phyloP scores from a whole-genome alignment of 2,113 vertebrate genomes.

The Aix galericulata region DNA sequence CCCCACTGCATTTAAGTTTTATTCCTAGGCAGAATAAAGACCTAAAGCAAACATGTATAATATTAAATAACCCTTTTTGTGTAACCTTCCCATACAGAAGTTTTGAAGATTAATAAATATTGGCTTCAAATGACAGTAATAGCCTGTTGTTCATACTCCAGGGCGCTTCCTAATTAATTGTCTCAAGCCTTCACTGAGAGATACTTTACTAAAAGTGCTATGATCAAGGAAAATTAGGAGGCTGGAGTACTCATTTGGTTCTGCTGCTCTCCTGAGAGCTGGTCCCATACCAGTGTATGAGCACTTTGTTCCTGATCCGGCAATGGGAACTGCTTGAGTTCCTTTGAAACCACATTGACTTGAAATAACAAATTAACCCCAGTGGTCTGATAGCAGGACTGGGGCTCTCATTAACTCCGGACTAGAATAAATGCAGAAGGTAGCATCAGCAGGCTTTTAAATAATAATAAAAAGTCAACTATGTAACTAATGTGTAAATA shows the following conservation, averaged over 20 bases:
- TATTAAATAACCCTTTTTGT: background rate
- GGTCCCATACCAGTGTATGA: background rate
- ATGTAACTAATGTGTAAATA: background rate
- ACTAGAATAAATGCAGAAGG: background rate
- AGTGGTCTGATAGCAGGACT: background rate
- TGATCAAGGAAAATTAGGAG: conserved; percentile 31
- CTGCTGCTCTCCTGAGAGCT: background rate
- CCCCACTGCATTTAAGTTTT: background rate
- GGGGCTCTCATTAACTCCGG: background rate
- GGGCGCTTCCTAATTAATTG: conserved; percentile 46
- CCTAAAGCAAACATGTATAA: background rate
- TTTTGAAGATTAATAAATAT: conserved; percentile 11
- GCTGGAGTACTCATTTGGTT: background rate
- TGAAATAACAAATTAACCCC: background rate
- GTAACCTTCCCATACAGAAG: conserved; percentile 18
- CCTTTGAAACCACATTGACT: background rate
- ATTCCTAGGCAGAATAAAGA: background rate
- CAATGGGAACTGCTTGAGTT: background rate
- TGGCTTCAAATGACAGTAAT: background rate
- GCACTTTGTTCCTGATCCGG: background rate
- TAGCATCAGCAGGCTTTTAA: background rate
- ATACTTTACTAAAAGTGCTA: conserved; percentile 20
- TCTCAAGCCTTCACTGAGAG: conserved; percentile 24
- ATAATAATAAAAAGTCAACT: background rate
- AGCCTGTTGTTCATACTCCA: conserved; percentile 13